Evolutionary conservation across 1,140 invertebrate species (phyloP).

Genomic region (Phymastichus coffea): DNA sequence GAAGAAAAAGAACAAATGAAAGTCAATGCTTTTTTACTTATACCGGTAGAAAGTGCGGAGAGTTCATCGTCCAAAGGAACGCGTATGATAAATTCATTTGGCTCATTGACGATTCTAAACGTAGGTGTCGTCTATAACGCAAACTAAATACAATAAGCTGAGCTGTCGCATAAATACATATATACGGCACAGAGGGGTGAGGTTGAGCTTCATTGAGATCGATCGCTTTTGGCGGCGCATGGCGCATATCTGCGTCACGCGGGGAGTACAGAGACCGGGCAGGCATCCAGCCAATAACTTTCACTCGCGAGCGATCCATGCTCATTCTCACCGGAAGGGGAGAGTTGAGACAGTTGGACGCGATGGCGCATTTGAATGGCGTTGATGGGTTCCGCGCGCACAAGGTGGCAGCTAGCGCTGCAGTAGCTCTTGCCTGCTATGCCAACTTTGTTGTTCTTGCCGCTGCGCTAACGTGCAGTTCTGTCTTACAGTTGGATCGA

Average conservation of each 20-base stretch:
- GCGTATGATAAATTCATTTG: too few relatives aligned
- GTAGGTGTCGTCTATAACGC: too few relatives aligned
- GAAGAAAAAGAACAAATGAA: too few relatives aligned
- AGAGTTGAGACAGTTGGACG: constrained; percentile 25
- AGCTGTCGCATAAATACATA: too few relatives aligned
- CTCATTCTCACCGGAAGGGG: constrained; percentile 20
- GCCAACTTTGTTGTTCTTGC: constrained; percentile 8
- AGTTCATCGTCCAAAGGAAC: too few relatives aligned
- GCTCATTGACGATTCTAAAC: too few relatives aligned
- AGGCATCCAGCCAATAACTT: constrained; percentile 5
- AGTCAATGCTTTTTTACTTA: too few relatives aligned
- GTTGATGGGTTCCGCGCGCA: constrained; percentile 1
- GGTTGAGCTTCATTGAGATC: constrained; percentile 3
- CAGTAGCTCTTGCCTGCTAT: constrained; percentile 5
- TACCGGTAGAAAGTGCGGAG: too few relatives aligned
- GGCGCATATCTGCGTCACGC: neutral
- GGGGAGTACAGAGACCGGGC: neutral
- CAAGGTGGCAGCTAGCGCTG: neutral
- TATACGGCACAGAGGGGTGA: too few relatives aligned
- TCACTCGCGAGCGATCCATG: neutral
- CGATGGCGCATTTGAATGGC: constrained; percentile 10
- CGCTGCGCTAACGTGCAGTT: neutral
- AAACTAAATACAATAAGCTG: too few relatives aligned
- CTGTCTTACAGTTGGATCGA: constrained; percentile 9
- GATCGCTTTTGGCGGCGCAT: neutral